These are phyloP conservation scores for Dendrocopos noguchii DNA, from an alignment of 2,113 vertebrate genomes.

Conservation along the genomic window DNA sequence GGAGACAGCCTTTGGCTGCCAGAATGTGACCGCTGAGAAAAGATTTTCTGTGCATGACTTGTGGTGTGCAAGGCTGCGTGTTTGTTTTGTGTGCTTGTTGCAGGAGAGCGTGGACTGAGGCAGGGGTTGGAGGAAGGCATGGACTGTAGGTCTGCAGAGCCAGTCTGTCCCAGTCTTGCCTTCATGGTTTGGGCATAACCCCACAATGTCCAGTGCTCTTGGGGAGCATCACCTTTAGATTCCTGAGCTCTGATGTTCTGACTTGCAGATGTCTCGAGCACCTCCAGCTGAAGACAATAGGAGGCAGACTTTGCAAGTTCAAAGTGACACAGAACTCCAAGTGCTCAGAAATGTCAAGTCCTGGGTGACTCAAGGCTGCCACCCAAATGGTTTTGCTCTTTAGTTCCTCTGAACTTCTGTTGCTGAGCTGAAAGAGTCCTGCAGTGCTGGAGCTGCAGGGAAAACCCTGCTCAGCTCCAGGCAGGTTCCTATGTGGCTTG, in stretches of 20 bases:
- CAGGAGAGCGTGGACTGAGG: background rate
- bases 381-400: background rate
- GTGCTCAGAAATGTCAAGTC: background rate
- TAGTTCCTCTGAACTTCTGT: background rate
- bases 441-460: background rate
- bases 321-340: rapidly evolving
- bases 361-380: background rate
- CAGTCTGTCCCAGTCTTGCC: background rate
- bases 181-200: background rate
- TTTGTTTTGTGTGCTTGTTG: background rate
- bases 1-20: background rate
- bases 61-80: background rate
- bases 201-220: background rate
- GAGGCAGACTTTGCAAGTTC: background rate
- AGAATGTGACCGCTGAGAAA: rapidly evolving
- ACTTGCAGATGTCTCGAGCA: background rate
- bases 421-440: rapidly evolving
- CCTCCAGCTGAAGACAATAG: background rate
- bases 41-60: background rate
- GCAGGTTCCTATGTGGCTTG: background rate
- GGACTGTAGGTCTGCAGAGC: background rate
- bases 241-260: background rate
- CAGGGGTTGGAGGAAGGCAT: background rate
- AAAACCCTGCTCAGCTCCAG: background rate
- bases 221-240: background rate